Evolutionary conservation across 2,888 invertebrate genomes (phyloP), one percentile per base, ranked within the genome.

Genomic region (Galeruca laticollis): DNA sequence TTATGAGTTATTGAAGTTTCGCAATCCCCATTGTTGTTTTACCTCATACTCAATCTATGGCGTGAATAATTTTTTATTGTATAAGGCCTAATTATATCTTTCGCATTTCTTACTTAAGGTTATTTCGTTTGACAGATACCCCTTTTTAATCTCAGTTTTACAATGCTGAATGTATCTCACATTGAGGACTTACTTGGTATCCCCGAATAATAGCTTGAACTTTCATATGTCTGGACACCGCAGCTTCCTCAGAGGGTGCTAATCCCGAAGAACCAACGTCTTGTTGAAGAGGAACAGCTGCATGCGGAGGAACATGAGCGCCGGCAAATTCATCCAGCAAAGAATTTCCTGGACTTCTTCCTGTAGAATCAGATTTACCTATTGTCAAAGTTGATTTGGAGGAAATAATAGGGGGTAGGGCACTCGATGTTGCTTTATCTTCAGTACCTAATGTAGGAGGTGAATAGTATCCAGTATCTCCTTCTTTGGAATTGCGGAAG

Each of bases 191-290:
- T 69, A 99, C 99, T 96, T 99, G 99, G 85, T 98, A 99, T 82
- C 98, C 97, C 84, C 99, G 90, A 84, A 99, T 99, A 86, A 99
- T 96, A 69, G 97, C 95, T 85, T 99, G 98, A 10, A 99, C 98
- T 60, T 98, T 96, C 74, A 99, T 89, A 88, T 99, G 98, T 86
- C 99, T 99, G 81, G 99, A 97, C 76, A 94, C 90, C 86, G 96
- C 95, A 80, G 95, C 94, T 84, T 92, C 93, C 76, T 91, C 87
- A 37, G 91, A 87, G 31, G 85, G 84, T 26, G 83, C 74, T 9
- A 82, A 78, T 21, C 83, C 78, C 21, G 84, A 81, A 49, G 73
- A 47, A 5, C 47, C 54, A 26, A 54, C 35, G 6, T 40, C 35
- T 52, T 43, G 60, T 11, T 40, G 59, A 6, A 35, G 56, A 10